Base-by-base conservation (phyloP, 2,113 vertebrate genomes). In the Poicephalus meyeri region DNA sequence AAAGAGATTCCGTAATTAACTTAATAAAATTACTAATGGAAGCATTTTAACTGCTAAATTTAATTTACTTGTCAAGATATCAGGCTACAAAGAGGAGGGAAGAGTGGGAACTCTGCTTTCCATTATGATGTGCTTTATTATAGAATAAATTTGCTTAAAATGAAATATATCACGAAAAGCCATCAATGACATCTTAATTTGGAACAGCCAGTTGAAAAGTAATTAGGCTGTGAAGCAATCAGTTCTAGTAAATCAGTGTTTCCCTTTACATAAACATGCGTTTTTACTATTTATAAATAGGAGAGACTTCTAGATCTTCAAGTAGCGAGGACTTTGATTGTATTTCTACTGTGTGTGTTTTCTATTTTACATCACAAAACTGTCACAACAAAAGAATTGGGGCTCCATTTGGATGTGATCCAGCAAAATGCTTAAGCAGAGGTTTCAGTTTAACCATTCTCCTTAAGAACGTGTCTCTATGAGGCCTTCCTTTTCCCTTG, bases 1-100 rank as follows among this genome's bases (percentile, higher is more conserved):
- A 98, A 98, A 98, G 97, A 98, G 98, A 98, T 98, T 96, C 97
- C 97, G 98, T 99, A 99, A 99, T 99, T 99, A 99, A 99, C 98
- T 99, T 99, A 99, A 99, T 99, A 99, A 99, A 99, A 99, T 98
- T 98, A 98, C 98, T 98, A 99, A 98, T 98, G 98, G 98, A 98
- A 99, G 98, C 98, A 98, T 99, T 99, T 99, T 98, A 98, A 98
- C 98, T 98, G 98, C 98, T 99, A 99, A 99, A 99, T 99, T 99
- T 98, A 99, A 99, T 99, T 99, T 99, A 99, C 98, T 99, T 99
- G 98, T 99, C 98, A 99, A 98, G 98, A 98, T 98, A 98, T 99
- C 98, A 98, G 95, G 97, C 98, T 98, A 98, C 98, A 98, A 98
- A 98, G 97, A 98, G 93, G 97, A 98, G 96, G 94, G 96, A 98